Percentiles rank a stretch among this genome's conserved stretches.
Evolutionary conservation across 2,888 invertebrate genomes (phyloP).

Genomic region (Xestia rhomboidea): DNA sequence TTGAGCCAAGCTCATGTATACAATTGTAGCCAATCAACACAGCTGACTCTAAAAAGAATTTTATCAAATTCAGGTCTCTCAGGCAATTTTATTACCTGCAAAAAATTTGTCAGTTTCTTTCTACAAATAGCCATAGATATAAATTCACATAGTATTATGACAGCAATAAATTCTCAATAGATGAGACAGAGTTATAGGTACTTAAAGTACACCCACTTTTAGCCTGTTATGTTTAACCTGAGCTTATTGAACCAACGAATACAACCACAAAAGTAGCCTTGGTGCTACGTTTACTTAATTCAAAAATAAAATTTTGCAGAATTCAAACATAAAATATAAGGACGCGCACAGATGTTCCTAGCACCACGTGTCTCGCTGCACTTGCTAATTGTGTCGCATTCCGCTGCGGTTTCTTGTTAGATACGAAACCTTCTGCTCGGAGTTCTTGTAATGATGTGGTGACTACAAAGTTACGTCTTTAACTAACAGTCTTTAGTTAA

Average conservation of each 20-base stretch:
- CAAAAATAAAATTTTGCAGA: background rate
- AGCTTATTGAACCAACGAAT: background rate
- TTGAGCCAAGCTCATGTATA: background rate
- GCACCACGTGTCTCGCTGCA: conserved; percentile 13
- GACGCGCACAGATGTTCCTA: conserved; percentile 11
- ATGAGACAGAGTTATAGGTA: background rate
- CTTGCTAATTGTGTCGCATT: conserved; percentile 46
- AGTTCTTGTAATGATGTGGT: conserved; percentile 42
- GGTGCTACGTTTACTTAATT: too few species aligned
- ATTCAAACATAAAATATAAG: conserved; percentile 9
- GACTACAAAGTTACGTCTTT: conserved; percentile 1
- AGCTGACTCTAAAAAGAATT: background rate
- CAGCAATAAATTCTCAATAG: background rate
- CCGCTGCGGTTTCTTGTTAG: conserved; percentile 31
- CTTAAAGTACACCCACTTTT: background rate
- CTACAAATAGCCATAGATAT: background rate
- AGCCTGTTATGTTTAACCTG: background rate
- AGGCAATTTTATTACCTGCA: background rate
- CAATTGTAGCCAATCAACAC: background rate
- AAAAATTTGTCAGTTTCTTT: background rate
- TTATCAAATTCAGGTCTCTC: background rate
- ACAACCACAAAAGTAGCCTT: background rate
- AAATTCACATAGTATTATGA: background rate
- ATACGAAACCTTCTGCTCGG: background rate
- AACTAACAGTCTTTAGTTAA: background rate